Evolutionary conservation across 2,888 invertebrate species (phyloP).

Genomic region (Rhimphoctona megacephalus): DNA sequence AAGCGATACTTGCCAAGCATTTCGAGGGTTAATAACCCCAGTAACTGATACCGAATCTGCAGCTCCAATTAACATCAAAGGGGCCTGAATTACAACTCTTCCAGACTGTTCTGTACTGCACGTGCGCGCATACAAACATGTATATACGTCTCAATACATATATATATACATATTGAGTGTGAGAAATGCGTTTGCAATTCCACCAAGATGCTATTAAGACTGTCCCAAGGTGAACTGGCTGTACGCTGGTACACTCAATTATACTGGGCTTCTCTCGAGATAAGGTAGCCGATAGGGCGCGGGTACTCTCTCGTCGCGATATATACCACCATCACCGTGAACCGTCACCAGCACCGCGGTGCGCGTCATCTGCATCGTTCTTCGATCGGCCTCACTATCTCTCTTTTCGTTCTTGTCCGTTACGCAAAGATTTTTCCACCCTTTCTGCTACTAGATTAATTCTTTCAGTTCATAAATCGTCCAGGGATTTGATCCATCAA

Average conservation of each 20-base stretch:
- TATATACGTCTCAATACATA: not conserved
- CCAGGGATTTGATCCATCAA: not conserved
- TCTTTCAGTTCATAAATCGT: not conserved
- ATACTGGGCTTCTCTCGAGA: conserved; percentile 57
- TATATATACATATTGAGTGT: conserved; percentile 10
- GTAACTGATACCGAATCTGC: conserved; percentile 31
- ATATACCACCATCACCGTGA: conserved; percentile 53
- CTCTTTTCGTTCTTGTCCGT: not conserved
- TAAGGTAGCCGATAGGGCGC: conserved; percentile 50
- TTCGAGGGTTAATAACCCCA: conserved; percentile 5
- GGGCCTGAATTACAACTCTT: conserved; percentile 39
- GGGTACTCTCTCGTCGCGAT: conserved; percentile 42
- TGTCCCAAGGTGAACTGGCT: conserved; percentile 70
- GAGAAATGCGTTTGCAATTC: conserved; percentile 70
- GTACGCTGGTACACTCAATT: conserved; percentile 71
- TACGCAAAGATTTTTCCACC: not conserved
- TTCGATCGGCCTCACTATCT: conserved; percentile 22
- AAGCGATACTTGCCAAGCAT: not conserved
- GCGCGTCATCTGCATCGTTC: conserved; percentile 36
- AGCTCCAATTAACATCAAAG: conserved; percentile 38
- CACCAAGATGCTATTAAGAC: conserved; percentile 71
- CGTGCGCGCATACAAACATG: conserved; percentile 9
- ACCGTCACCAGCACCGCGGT: conserved; percentile 44
- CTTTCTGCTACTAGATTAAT: not conserved
- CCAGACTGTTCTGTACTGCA: conserved; percentile 1